Evolutionary conservation across 37 sponge, comb jelly and placozoan species (phyloP), one percentile per base, ranked within the genome.

Genomic region (Halichondria panicea): DNA sequence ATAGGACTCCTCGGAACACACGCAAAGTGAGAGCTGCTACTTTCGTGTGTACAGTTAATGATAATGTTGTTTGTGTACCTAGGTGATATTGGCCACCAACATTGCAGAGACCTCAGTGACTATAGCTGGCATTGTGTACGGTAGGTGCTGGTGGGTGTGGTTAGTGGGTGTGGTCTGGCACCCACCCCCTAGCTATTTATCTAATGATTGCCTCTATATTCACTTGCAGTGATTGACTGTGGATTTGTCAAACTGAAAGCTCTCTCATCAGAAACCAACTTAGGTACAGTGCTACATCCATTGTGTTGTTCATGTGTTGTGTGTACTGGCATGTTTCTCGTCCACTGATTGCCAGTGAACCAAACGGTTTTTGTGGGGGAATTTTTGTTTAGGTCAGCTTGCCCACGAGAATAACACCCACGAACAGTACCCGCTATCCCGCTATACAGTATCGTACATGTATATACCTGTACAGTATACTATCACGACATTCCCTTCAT

Each of bases 101-200:
- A 93, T 96, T 54, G 97, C 97, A 37, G 97, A 96, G 53, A 92
- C 94, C 1, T 96, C 97, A 0, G 82, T 96, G 44, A 96, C 97
- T 25, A 89, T 96, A 13, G 42, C 68, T 62, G 97, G 97, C 19
- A 90, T 96, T 55, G 91, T 96, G 3, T 87, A 93, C 71, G 94
- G 94, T 93, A 38, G 37, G 76, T 42, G 52, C 52, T 18, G 11
- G 15, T 48, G 11, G 11, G 52, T 24, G 1, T n/a, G n/a, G n/a
- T n/a, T n/a, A n/a, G n/a, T n/a, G n/a, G n/a, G n/a, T n/a, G n/a
- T n/a, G n/a, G n/a, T 2, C 2, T 2, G 8, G 43, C 27, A 27
- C 58, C n/a, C 43, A 24, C 2, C 25, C 27, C 43, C 37, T 73
- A 25, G 19, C 58, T 36, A 39, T 33, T 13, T 35, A 30, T 43